A percentile compares a stretch with the other conserved stretches of the same genome.
Conservation (phyloP, 2,888 invertebrate genomes). For the Nomada hirtipes region DNA sequence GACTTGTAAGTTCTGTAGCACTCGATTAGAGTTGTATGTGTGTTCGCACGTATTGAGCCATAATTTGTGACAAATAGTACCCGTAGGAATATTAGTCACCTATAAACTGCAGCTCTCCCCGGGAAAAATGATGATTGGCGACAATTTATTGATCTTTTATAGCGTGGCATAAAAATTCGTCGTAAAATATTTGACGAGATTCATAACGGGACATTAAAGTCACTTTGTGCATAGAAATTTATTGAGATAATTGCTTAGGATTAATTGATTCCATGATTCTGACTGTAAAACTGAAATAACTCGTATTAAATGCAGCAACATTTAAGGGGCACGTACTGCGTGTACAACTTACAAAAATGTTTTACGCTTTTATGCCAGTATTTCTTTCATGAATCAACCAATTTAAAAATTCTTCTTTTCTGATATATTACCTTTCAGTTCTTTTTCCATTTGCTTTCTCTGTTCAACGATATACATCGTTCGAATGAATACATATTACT, state of each 20-base stretch:
- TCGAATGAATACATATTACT: too few species aligned
- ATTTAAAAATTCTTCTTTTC: too few species aligned
- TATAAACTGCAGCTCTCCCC: constrained; percentile 4
- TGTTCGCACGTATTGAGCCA: too few species aligned
- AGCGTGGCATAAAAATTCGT: constrained; percentile 5
- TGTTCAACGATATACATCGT: too few species aligned
- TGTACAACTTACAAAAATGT: too few species aligned
- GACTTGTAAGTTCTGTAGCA: too few species aligned
- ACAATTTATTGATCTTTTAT: constrained; percentile 13
- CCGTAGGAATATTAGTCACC: background rate
- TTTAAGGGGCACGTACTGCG: background rate
- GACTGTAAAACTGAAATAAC: too few species aligned
- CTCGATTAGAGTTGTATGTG: too few species aligned
- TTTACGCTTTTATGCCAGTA: too few species aligned
- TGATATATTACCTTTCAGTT: too few species aligned
- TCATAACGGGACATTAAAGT: constrained; percentile 14
- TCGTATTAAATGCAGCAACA: background rate
- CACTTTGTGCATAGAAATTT: background rate
- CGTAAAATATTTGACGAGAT: constrained; percentile 20
- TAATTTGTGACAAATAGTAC: background rate
- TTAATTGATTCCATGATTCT: background rate
- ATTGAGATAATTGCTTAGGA: background rate
- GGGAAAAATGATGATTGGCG: background rate
- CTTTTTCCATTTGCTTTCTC: too few species aligned
- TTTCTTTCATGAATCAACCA: too few species aligned